Percentiles rank a stretch among this genome's conserved stretches.
Evolutionary conservation across 2,113 vertebrate genomes (phyloP).

Genomic region (Cynoglossus semilaevis): DNA sequence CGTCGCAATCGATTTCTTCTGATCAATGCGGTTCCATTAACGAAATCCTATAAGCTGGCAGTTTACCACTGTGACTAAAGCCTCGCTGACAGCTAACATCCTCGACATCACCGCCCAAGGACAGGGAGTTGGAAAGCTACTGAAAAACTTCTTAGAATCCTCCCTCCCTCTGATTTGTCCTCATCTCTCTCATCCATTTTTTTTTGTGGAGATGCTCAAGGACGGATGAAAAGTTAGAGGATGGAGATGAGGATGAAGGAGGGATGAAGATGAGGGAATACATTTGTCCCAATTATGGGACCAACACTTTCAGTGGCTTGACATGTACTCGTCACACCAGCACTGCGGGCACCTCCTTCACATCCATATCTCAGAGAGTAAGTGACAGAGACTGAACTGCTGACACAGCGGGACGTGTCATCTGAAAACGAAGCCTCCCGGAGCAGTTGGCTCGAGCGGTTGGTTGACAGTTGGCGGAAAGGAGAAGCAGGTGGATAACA

Average conservation of each 20-base stretch:
- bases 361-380: conserved; percentile 20
- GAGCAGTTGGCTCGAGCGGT: conserved; percentile 60
- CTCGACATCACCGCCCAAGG: conserved; percentile 26
- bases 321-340: conserved; percentile 12
- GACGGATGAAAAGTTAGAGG: background rate
- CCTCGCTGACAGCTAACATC: conserved; percentile 31
- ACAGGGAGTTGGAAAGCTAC: conserved; percentile 1
- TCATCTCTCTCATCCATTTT: background rate
- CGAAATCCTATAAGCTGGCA: conserved; percentile 57
- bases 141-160: conserved; percentile 23
- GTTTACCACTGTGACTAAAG: conserved; percentile 27
- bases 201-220: background rate
- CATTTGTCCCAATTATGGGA: conserved; percentile 2
- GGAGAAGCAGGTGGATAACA: conserved; percentile 36
- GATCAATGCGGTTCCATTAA: conserved; percentile 62
- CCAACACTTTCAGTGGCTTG: background rate
- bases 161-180: background rate
- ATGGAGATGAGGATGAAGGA: background rate
- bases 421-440: conserved; percentile 39
- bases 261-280: background rate
- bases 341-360: conserved; percentile 16
- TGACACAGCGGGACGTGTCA: conserved; percentile 52
- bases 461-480: conserved; percentile 59
- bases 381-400: conserved; percentile 45
- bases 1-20: conserved; percentile 53